Percentiles rank a stretch among this genome's conserved stretches.
Conservation (phyloP, 2,797 vertebrate species). For the Ctenopoma multispine region DNA sequence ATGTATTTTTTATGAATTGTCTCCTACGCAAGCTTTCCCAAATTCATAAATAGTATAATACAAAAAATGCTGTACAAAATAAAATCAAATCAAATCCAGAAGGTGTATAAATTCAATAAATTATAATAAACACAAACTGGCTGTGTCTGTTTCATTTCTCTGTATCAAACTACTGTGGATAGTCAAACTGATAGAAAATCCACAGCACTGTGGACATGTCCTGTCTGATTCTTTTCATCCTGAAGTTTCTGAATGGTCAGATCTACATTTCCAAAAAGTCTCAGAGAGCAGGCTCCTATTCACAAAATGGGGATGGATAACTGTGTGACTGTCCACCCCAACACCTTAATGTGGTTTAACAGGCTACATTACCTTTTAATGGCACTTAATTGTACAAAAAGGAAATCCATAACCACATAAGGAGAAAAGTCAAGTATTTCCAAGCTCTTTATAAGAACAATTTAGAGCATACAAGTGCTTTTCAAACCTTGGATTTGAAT, state of each 20-base stretch:
- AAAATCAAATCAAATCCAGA: background rate
- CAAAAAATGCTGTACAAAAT: background rate
- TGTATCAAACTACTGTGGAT: constrained; percentile 58
- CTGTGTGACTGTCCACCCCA: constrained; percentile 68
- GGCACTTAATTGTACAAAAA: constrained; percentile 87
- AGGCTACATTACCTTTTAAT: constrained; percentile 86
- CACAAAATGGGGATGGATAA: constrained; percentile 53
- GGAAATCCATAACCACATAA: constrained; percentile 87
- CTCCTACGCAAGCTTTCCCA: background rate
- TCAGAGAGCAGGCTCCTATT: constrained; percentile 54
- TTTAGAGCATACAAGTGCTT: constrained; percentile 89
- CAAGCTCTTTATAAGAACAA: constrained; percentile 88
- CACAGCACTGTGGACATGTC: constrained; percentile 54
- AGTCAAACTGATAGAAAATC: constrained; percentile 56
- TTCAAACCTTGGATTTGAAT: constrained; percentile 87
- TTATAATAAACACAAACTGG: constrained; percentile 36
- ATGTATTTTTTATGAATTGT: background rate
- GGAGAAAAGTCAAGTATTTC: constrained; percentile 90
- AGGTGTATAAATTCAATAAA: background rate
- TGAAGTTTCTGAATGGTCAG: constrained; percentile 66
- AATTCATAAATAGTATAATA: background rate
- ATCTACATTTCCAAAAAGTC: constrained; percentile 70
- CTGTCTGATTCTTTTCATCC: constrained; percentile 68
- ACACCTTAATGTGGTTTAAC: constrained; percentile 82
- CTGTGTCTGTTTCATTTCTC: constrained; percentile 58